Conservation (phyloP, 1,140 invertebrate genomes). For the Diorhabda elongata region DNA sequence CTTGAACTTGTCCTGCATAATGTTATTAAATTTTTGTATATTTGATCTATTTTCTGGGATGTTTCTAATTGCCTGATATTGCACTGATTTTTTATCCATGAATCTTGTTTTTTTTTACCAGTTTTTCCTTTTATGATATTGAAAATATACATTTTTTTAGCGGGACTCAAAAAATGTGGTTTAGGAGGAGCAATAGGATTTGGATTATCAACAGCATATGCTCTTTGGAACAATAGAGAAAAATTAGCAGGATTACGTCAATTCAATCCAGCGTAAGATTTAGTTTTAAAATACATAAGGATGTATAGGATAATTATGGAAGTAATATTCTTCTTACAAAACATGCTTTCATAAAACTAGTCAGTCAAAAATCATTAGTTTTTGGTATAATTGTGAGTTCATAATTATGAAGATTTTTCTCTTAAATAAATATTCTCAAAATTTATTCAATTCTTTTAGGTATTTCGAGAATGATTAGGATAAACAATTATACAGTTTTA, state of each 20-base stretch:
- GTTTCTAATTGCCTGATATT: too few relatives aligned
- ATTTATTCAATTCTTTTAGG: background rate
- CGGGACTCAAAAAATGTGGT: constrained; percentile 67
- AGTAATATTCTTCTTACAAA: constrained; percentile 11
- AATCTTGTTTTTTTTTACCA: too few relatives aligned
- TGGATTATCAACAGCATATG: constrained; percentile 40
- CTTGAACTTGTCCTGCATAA: too few relatives aligned
- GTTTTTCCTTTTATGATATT: too few relatives aligned
- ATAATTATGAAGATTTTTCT: background rate
- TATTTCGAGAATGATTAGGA: too few relatives aligned
- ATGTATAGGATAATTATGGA: background rate
- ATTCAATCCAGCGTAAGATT: constrained; percentile 46
- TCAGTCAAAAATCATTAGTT: constrained; percentile 7
- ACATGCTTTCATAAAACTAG: constrained; percentile 15
- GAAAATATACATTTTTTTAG: constrained; percentile 49
- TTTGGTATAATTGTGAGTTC: background rate
- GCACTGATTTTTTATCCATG: too few relatives aligned
- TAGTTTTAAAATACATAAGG: constrained; percentile 7
- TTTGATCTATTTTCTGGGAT: too few relatives aligned
- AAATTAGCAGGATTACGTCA: constrained; percentile 41
- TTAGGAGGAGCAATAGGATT: constrained; percentile 71
- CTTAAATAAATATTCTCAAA: background rate
- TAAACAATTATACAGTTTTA: too few relatives aligned
- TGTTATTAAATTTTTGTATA: too few relatives aligned
- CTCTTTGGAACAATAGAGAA: constrained; percentile 45